Conservation (phyloP, 2,113 vertebrate genomes). For the Apeltes quadracus region DNA sequence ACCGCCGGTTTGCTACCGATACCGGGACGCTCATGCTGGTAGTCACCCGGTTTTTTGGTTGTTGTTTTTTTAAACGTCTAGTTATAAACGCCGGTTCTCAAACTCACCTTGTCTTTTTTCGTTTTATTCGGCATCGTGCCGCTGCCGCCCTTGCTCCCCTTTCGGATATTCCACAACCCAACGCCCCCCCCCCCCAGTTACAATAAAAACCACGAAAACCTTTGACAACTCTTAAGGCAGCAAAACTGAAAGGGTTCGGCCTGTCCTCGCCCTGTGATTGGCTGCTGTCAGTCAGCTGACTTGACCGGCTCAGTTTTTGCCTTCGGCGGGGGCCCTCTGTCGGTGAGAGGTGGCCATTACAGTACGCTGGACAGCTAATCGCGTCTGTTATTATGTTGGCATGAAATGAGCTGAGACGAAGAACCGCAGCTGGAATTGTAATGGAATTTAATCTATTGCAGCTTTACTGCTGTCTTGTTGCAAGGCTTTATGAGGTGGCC, state of each 20-base stretch:
- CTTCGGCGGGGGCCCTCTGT: slow-evolving; percentile 5
- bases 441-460: neutral
- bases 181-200: too few relatives aligned
- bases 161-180: slow-evolving; percentile 61
- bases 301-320: fast-evolving
- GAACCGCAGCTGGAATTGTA: slow-evolving; percentile 33
- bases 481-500: neutral
- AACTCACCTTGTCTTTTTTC: slow-evolving; percentile 94
- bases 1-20: slow-evolving; percentile 34
- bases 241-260: slow-evolving; percentile 48
- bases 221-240: slow-evolving; percentile 69
- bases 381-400: neutral
- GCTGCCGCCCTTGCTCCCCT: slow-evolving; percentile 71
- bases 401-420: too few relatives aligned
- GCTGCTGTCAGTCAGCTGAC: slow-evolving; percentile 70
- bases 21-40: slow-evolving; percentile 41
- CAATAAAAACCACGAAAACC: slow-evolving; percentile 31
- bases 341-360: neutral
- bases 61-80: neutral
- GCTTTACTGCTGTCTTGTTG: neutral
- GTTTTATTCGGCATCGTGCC: slow-evolving; percentile 95
- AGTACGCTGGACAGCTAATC: neutral
- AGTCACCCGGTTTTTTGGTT: too few relatives aligned
- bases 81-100: neutral
- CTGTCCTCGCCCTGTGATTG: slow-evolving; percentile 56